Conservation (phyloP, 2,888 invertebrate genomes). For the Liposcelis brunnea region DNA sequence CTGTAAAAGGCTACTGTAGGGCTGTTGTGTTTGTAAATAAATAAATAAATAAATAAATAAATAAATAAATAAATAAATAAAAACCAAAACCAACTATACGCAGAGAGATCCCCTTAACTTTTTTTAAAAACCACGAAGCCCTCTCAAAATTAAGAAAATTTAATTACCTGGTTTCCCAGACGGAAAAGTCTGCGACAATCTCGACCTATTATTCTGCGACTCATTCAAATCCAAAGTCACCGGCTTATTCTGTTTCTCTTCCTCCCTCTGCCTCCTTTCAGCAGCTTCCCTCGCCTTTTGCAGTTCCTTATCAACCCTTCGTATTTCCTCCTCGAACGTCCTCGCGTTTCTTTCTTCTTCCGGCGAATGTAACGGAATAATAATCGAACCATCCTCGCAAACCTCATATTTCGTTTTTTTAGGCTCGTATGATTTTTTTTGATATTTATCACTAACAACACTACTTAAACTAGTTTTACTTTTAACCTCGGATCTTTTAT, state of each 20-base stretch:
- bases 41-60: too few species aligned
- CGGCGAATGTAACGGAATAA: slow-evolving; percentile 9
- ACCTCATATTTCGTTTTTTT: slow-evolving; percentile 3
- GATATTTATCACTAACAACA: neutral
- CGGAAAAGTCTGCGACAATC: neutral
- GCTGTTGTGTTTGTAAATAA: too few species aligned
- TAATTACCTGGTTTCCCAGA: slow-evolving; percentile 5
- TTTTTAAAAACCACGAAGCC: too few species aligned
- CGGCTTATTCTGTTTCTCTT: slow-evolving; percentile 33
- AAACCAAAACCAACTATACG: too few species aligned
- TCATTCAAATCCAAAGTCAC: slow-evolving; percentile 37
- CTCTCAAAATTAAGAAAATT: neutral
- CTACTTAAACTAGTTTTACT: neutral
- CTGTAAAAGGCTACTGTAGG: too few species aligned
- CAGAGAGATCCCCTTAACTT: too few species aligned
- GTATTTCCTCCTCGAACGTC: slow-evolving; percentile 5
- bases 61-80: too few species aligned
- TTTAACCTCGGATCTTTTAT: too few species aligned
- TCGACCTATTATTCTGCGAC: slow-evolving; percentile 12
- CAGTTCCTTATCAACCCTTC: slow-evolving; percentile 10
- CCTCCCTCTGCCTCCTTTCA: slow-evolving; percentile 8
- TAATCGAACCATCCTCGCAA: slow-evolving; percentile 6
- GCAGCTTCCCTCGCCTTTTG: slow-evolving; percentile 22
- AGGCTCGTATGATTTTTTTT: neutral
- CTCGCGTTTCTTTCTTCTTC: slow-evolving; percentile 2